Evolutionary conservation across 2,797 vertebrate genomes (phyloP).

Genomic region (Dermochelys coriacea): DNA sequence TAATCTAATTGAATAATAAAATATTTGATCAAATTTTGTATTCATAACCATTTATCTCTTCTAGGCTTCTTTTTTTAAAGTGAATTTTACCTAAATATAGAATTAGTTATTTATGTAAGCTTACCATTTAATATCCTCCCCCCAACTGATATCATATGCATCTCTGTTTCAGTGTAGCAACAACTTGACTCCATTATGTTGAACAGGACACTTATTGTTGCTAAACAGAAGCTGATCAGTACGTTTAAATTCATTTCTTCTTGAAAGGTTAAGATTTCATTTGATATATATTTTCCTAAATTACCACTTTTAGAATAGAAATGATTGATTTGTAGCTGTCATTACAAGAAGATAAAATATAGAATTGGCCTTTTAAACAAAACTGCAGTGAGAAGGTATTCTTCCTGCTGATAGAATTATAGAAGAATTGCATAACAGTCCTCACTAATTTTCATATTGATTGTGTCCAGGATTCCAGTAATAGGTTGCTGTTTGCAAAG

Average conservation of each 20-base stretch:
- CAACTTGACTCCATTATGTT: conserved; percentile 2
- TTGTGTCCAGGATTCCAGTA: conserved; percentile 68
- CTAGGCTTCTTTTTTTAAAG: conserved; percentile 11
- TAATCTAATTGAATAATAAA: conserved; percentile 25
- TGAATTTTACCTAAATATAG: background rate
- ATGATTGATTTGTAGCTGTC: conserved; percentile 74
- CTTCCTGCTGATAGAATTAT: conserved; percentile 73
- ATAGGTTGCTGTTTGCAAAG: conserved; percentile 77
- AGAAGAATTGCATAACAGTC: conserved; percentile 69
- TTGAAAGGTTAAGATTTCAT: conserved; percentile 45
- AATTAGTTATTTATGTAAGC: background rate
- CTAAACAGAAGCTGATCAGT: background rate
- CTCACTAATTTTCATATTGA: conserved; percentile 78
- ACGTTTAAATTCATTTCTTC: conserved; percentile 27
- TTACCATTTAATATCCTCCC: background rate
- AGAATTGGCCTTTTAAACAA: conserved; percentile 72
- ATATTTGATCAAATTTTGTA: conserved; percentile 26
- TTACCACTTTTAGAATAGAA: conserved; percentile 65
- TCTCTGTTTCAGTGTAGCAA: background rate
- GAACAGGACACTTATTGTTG: background rate
- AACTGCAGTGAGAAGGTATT: conserved; percentile 57
- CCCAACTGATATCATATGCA: background rate
- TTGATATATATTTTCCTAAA: conserved; percentile 22
- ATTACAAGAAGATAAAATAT: conserved; percentile 67
- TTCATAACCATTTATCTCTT: conserved; percentile 46